Evolutionary conservation across 2,888 invertebrate genomes (phyloP), one percentile per base, ranked within the genome.

Genomic region (Tachina fera): DNA sequence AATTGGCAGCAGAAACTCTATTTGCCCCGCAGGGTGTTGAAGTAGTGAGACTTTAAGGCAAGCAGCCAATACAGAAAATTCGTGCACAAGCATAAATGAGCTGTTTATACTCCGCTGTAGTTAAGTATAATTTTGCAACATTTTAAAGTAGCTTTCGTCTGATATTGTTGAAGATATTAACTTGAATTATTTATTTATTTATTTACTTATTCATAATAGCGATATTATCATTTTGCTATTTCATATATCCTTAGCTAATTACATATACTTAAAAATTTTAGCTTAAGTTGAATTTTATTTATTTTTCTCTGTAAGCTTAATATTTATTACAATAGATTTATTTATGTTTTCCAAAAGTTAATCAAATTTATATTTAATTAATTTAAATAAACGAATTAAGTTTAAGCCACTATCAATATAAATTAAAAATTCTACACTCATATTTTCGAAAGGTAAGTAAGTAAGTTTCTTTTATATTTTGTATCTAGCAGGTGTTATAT

Each of bases 1-100:
- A 95, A 89, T 86, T 92, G 88, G 93, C 92, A 31, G 92, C 93
- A 53, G 92, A 92, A 79, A 90, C 93, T 19, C 89, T 93, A 13
- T 91, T 93, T 80, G 89, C 90, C 79, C 92, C 92, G 47, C 91
- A 90, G 80, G 92, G 91, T 45, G 91, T 92, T 47, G 91, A 92
- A 84, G 92, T 92, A 71, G 92, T 92, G 45, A 87, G 91, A 86
- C 90, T 92, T 77, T 92, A 89, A 90, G 76, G 65, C 4, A 60
- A 67, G 71, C 31, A 63, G 22, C 22, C 47, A 74, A 70, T 19
- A 63, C n/a, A 63, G 65, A 10, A 3, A 16, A 67, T 49, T 60
- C n/a, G 31, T 19, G 41, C 41, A 58, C 43, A 67, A 81, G 67
- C 53, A 56, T 68, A 65, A 58, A 65, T 51, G 49, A 14, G 67